Evolutionary conservation across 2,888 invertebrate species (phyloP), one percentile per base, ranked within the genome.

Genomic region (Yponomeuta evonymella): DNA sequence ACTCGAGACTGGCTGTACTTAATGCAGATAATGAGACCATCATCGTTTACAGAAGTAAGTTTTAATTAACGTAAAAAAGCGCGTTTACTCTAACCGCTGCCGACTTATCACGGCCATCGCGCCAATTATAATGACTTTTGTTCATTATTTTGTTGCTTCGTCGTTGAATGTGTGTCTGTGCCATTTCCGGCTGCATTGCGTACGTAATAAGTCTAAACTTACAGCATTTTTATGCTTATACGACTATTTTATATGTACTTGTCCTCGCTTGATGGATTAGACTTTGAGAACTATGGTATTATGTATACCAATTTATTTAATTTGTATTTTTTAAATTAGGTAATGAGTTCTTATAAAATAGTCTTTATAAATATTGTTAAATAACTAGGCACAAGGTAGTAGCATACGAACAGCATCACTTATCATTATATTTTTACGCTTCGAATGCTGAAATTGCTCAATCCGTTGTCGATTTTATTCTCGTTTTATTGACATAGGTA

Each of bases 31-130:
- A 90, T 86, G 84, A 86, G 85, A 83, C 84, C 87, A 84, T 87
- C 86, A 87, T 86, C 86, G 87, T 90, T 90, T 90, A 90, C 86
- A 87, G 85, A 89, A 87, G 84, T 86, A 85, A 87, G 88, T 89
- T 91, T 23, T 92, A 91, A 92, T 92, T 91, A 92, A 90, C 88
- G 90, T 91, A 89, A 90, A 90, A 87, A 90, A 89, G 88, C 84
- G 80, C 90, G 89, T 90, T 90, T 90, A 90, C 84, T 87, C 83
- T 87, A 89, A 87, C 87, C 84, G 87, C 81, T 43, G 43, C 36
- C 70, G 77, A 76, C 81, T 88, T 90, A 90, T 90, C 90, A 81
- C 79, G 71, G 73, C 81, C 82, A 90, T 89, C 88, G 88, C 79
- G 83, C 82, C 85, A 81, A 85, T 86, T 87, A 89, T 89, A 88